Percentiles rank a stretch among this genome's conserved stretches.
Conservation (phyloP, 1,140 invertebrate genomes). For the Caenorhabditis latens region DNA sequence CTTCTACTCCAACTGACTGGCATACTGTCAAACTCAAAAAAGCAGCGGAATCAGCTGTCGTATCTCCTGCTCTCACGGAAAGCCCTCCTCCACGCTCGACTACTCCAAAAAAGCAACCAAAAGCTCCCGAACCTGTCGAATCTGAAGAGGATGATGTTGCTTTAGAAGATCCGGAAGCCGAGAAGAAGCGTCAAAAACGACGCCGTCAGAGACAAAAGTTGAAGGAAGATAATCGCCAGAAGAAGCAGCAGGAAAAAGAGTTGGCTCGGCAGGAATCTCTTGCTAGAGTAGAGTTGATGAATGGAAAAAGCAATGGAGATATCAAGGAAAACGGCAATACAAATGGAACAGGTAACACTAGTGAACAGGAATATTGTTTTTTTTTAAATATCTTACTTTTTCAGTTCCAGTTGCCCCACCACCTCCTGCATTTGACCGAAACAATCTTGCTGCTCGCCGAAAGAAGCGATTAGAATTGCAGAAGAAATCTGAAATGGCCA, state of each 20-base stretch:
- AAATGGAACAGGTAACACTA: not conserved
- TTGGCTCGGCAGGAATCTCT: slow-evolving; percentile 9
- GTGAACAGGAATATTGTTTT: too few species aligned
- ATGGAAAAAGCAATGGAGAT: not conserved
- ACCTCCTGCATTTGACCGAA: not conserved
- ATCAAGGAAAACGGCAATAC: too few species aligned
- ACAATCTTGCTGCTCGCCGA: not conserved
- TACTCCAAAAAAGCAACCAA: not conserved
- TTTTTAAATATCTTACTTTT: not conserved
- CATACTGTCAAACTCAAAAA: slow-evolving; percentile 24
- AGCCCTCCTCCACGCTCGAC: not conserved
- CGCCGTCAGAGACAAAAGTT: not conserved
- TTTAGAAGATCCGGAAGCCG: slow-evolving; percentile 9
- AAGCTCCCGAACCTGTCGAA: not conserved
- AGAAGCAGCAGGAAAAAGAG: slow-evolving; percentile 4
- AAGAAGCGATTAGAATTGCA: slow-evolving; percentile 5
- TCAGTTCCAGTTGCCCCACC: not conserved
- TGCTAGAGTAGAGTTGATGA: not conserved
- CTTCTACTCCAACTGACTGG: not conserved
- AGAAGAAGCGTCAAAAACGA: slow-evolving; percentile 18
- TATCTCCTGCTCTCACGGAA: not conserved
- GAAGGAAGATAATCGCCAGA: slow-evolving; percentile 12
- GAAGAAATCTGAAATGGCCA: not conserved
- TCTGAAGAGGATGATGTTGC: slow-evolving; percentile 9
- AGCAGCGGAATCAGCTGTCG: not conserved